Percentiles rank a stretch among this genome's conserved stretches.
phyloP scores from a whole-genome alignment of 1,140 invertebrate genomes.

The Gryon sp. region DNA sequence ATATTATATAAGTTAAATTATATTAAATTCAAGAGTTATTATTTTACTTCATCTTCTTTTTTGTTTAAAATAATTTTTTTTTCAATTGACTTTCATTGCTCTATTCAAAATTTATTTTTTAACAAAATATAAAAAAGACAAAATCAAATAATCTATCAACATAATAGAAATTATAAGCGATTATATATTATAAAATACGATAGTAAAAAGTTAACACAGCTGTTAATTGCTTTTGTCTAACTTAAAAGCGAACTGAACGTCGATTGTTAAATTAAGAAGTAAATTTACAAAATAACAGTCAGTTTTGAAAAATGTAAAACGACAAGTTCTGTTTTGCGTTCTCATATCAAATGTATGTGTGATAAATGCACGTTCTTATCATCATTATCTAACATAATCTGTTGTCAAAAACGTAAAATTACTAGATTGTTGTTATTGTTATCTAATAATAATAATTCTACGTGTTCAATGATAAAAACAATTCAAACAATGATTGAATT shows the following conservation, averaged over 20 bases:
- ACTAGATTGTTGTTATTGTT: neutral
- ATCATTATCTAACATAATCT: slow-evolving; percentile 26
- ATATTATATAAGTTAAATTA: too few relatives aligned
- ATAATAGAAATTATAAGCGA: slow-evolving; percentile 7
- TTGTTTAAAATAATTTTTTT: too few relatives aligned
- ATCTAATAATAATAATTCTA: slow-evolving; percentile 41
- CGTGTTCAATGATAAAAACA: slow-evolving; percentile 15
- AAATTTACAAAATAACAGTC: slow-evolving; percentile 44
- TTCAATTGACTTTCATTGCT: too few relatives aligned
- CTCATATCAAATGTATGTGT: slow-evolving; percentile 38
- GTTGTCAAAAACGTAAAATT: slow-evolving; percentile 21
- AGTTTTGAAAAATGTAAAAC: slow-evolving; percentile 13
- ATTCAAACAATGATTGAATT: slow-evolving; percentile 10
- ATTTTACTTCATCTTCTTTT: too few relatives aligned
- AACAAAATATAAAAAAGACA: neutral
- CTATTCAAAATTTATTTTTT: too few relatives aligned
- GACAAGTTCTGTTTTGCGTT: slow-evolving; percentile 9
- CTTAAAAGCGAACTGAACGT: too few relatives aligned
- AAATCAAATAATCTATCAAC: too few relatives aligned
- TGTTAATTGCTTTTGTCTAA: too few relatives aligned
- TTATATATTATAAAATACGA: slow-evolving; percentile 15
- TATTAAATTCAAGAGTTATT: too few relatives aligned
- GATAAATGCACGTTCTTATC: slow-evolving; percentile 55
- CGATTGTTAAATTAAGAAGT: slow-evolving; percentile 8
- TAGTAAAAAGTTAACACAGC: slow-evolving; percentile 25